These are phyloP conservation scores for Agrochola lychnidis DNA, from an alignment of 2,888 invertebrate species.

Conservation along the genomic window DNA sequence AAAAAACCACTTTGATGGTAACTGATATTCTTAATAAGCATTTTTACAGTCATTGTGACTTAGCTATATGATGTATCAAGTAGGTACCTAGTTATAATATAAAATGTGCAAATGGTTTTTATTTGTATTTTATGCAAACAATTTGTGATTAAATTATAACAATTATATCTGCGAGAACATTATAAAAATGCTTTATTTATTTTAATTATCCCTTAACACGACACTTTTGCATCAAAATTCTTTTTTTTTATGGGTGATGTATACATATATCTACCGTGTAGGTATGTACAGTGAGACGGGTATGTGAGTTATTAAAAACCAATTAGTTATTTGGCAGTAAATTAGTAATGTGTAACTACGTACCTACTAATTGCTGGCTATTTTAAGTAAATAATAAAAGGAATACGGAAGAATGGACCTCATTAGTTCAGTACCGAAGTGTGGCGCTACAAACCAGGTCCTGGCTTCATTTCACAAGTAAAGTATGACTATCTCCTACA, in stretches of 20 bases:
- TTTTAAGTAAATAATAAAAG: too few species aligned
- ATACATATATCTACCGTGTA: too few species aligned
- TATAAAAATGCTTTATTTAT: constrained; percentile 40
- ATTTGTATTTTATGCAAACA: constrained; percentile 60
- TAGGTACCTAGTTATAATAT: constrained; percentile 38
- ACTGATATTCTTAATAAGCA: constrained; percentile 58
- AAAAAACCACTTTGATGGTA: constrained; percentile 57
- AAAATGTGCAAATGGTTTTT: constrained; percentile 61
- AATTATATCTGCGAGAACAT: constrained; percentile 68
- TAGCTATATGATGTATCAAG: constrained; percentile 52
- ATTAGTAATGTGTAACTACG: too few species aligned
- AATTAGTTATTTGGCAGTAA: too few species aligned
- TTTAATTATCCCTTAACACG: not conserved
- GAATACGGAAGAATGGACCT: too few species aligned
- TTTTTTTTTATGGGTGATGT: not conserved
- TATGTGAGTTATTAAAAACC: too few species aligned
- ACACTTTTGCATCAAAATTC: not conserved
- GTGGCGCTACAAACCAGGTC: too few species aligned
- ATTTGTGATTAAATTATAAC: constrained; percentile 67
- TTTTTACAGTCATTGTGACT: constrained; percentile 63
- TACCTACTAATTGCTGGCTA: too few species aligned
- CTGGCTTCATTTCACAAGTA: too few species aligned
- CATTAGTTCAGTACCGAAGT: too few species aligned
- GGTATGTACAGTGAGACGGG: too few species aligned
- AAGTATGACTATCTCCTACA: too few species aligned